These are phyloP conservation scores for Rhagologus leucostigma DNA, from an alignment of 2,113 vertebrate genomes.

Conservation along the genomic window DNA sequence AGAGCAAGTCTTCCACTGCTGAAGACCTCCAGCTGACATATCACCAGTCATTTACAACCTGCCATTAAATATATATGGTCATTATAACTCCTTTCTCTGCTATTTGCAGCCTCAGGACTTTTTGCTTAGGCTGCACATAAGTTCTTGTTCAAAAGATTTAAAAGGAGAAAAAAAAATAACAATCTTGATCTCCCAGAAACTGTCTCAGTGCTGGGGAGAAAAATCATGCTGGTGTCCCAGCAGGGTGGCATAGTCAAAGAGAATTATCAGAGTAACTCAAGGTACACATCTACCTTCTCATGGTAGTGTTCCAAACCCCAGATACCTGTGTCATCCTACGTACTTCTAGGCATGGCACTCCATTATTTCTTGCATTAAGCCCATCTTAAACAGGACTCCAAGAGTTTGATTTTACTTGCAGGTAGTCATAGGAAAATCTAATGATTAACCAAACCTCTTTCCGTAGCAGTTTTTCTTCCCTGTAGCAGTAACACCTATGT, in stretches of 20 bases:
- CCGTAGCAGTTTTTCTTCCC: not conserved
- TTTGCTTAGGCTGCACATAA: slow-evolving; percentile 33
- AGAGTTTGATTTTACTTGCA: slow-evolving; percentile 26
- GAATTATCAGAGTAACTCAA: not conserved
- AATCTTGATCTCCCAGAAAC: not conserved
- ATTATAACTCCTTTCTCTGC: not conserved
- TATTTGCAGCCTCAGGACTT: slow-evolving; percentile 17
- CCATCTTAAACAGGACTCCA: not conserved
- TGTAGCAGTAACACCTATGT: not conserved
- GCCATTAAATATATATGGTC: not conserved
- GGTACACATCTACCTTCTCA: not conserved
- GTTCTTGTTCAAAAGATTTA: slow-evolving; percentile 20
- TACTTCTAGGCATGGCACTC: not conserved
- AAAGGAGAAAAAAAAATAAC: not conserved
- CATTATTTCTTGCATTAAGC: not conserved
- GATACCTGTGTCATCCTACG: not conserved
- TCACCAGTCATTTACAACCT: not conserved
- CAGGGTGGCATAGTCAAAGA: not conserved
- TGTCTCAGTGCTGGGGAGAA: not conserved
- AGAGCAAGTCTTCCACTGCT: slow-evolving; percentile 20
- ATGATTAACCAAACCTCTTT: slow-evolving; percentile 19
- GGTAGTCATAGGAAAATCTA: not conserved
- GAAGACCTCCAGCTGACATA: slow-evolving; percentile 32
- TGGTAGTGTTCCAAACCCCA: not conserved
- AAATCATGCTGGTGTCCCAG: not conserved